Percentiles rank a stretch among this genome's conserved stretches.
phyloP scores from a whole-genome alignment of 2,113 vertebrate species.

The Hiodon alosoides region DNA sequence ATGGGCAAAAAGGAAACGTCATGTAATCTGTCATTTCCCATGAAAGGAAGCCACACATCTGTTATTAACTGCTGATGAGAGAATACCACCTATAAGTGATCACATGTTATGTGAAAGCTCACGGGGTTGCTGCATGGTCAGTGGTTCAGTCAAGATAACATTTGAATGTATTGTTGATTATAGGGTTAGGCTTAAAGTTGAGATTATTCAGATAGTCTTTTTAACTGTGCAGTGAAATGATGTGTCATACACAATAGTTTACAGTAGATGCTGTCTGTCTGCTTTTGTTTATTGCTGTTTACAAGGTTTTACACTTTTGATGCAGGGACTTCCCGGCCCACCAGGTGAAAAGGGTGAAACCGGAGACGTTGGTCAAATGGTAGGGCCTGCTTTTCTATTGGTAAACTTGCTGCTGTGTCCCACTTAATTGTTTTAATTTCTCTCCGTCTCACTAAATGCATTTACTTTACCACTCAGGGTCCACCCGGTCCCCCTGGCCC shows the following conservation, averaged over 20 bases:
- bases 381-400: constrained; percentile 43
- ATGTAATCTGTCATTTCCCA: too few species aligned
- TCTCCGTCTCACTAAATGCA: background rate
- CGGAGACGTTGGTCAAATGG: constrained; percentile 94
- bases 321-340: constrained; percentile 86
- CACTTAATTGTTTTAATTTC: background rate
- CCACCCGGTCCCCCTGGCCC: constrained; percentile 94
- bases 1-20: too few species aligned
- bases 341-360: constrained; percentile 96
- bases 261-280: background rate
- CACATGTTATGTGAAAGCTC: too few species aligned
- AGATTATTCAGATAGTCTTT: too few species aligned
- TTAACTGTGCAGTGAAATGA: too few species aligned
- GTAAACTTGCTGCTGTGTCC: background rate
- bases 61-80: too few species aligned
- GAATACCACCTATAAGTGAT: too few species aligned
- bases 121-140: background rate
- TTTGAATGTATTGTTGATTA: too few species aligned
- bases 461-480: constrained; percentile 59
- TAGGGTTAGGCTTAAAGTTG: too few species aligned
- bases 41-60: too few species aligned
- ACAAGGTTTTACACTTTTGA: constrained; percentile 8
- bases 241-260: too few species aligned
- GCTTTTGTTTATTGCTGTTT: background rate
- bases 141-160: background rate